A percentile compares a stretch with the other conserved stretches of the same genome.
Evolutionary conservation across 2,797 vertebrate species (phyloP).

Genomic region (Coendou prehensilis): DNA sequence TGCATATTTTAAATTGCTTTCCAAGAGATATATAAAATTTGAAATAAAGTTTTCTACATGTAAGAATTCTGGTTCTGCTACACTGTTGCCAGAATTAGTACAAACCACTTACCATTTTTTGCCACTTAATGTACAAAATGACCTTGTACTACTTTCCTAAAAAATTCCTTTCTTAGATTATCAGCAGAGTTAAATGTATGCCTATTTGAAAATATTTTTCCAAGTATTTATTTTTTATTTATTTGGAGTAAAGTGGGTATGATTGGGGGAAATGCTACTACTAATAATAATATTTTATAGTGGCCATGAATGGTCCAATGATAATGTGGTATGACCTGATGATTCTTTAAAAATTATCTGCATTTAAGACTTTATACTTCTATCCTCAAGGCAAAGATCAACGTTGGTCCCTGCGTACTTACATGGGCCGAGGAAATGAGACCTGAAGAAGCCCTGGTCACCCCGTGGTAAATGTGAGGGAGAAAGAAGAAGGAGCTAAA

Average conservation of each 20-base stretch:
- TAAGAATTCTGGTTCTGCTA: not conserved
- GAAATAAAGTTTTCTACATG: not conserved
- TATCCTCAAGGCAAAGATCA: not conserved
- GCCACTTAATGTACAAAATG: not conserved
- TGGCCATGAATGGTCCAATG: not conserved
- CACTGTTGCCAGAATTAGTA: not conserved
- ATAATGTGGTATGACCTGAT: not conserved
- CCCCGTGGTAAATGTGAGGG: not conserved
- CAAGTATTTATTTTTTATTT: not conserved
- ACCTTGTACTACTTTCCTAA: not conserved
- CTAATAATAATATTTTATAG: not conserved
- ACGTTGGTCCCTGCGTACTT: not conserved
- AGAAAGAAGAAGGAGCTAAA: not conserved
- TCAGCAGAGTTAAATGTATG: not conserved
- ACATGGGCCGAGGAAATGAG: not conserved
- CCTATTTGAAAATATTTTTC: constrained; percentile 28
- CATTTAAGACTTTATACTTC: not conserved
- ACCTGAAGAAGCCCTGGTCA: not conserved
- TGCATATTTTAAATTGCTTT: constrained; percentile 52
- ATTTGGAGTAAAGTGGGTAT: not conserved
- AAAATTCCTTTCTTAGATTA: not conserved
- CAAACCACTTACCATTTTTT: not conserved
- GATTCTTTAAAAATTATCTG: not conserved
- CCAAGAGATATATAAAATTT: constrained; percentile 57
- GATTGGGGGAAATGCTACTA: not conserved